Evolutionary conservation across 2,888 invertebrate genomes (phyloP), one percentile per base, ranked within the genome.

Genomic region (Aleiodes testaceus): DNA sequence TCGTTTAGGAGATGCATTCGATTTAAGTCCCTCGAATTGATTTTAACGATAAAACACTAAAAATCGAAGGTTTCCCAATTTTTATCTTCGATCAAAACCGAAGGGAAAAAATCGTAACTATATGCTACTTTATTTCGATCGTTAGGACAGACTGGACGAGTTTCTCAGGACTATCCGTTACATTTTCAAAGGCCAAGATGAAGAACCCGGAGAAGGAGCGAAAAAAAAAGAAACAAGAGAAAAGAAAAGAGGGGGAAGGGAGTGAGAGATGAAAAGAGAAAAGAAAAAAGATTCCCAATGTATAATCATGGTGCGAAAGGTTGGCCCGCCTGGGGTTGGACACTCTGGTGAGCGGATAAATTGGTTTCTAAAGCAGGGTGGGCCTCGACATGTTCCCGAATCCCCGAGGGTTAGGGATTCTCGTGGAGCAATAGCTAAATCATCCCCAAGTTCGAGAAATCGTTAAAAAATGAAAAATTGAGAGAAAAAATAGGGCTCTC

Each of bases 151-250:
- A 36, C 18, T 16, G 14, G 52, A 7, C 3, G 26, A 47, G 69
- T 63, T 77, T 77, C 76, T 74, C 74, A 75, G 74, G 75, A 77
- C 72, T 75, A 74, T 74, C 72, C 65, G 74, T 74, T 77, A 70
- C 72, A 70, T 55, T 73, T 73, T 70, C 45, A 53, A 53, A 55
- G 67, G 45, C 55, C 63, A 63, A 45, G 26, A 66, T 16, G 20
- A 45, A 66, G 49, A 66, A 66, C 12, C 30, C 52, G 44, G 20
- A 53, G 18, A 66, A 42, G 55, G 30, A 70, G 44, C 18, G n/a
- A 7, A 42, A 30, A 26, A 26, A 22, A 50, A 18, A 61, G 5
- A 36, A 42, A 26, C n/a, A 42, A 36, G 4, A 36, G n/a, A 14
- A 63, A 16, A 30, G 47, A 47, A 69, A 49, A 59, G 44, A 49